Evolutionary conservation across 2,113 vertebrate genomes (phyloP), one percentile per base, ranked within the genome.

Genomic region (Apeltes quadracus): DNA sequence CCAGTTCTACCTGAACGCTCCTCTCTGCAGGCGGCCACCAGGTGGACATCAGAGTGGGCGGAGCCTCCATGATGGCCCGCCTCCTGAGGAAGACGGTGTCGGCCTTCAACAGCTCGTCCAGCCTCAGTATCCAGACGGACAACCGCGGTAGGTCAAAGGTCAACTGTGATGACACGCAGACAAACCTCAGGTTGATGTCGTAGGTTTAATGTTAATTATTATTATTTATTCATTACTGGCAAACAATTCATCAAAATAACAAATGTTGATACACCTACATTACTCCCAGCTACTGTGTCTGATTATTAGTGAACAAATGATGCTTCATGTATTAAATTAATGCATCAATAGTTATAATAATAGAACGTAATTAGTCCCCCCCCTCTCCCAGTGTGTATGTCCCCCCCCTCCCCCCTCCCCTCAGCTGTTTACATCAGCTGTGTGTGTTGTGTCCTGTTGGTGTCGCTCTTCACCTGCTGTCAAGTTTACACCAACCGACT

Each of bases 401-500:
- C 34, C 18, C 77, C 95, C 84, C 87, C 20, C 5, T 14, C 78
- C 58, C 4, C 27, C 38, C 86, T 87, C 54, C 13, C 84, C 10
- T 14, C 55, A 32, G 25, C 20, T 2, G 83, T 88, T 25, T 96
- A 97, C 2, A 0, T 85, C 9, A 68, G 22, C 56, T 89, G 87
- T 7, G 67, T 32, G 0, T 20, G 87, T 7, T 93, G 93, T 0
- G 29, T 92, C 6, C 76, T 81, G 1, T 0, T 85, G 25, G 79
- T 95, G 68, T 65, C 39, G 8, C 61, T 95, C 3, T 88, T 95
- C 72, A 95, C 94, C 89, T 75, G 94, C 41, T 32, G 87, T 1
- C 95, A 97, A 78, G 94, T 94, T 16, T 97, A 96, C 57, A 86
- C 75, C 4, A 94, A 94, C 85, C 93, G 96, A 5, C 90, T 97